Base-by-base conservation (phyloP, 2,888 invertebrate genomes). In the Athetis lepigone region DNA sequence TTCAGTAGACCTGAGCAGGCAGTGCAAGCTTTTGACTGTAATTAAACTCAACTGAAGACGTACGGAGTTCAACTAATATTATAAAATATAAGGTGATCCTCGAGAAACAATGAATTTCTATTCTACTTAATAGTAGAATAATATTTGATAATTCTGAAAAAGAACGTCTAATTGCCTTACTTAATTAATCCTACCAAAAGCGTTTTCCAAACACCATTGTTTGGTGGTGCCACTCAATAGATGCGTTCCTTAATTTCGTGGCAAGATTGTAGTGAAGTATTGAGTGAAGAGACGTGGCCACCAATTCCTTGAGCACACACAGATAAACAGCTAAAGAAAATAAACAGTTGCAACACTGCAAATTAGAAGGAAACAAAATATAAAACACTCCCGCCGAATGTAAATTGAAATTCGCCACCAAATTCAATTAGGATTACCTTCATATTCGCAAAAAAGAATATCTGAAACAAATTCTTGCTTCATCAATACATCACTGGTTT, bases 381-480 rank as follows among this genome's bases (percentile, higher is more conserved):
- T 75, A 81, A 80, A 76, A 71, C 73, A 75, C 75, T 72, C 72
- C 59, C 64, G 69, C 70, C 75, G 71, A 78, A 79, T 79, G 81
- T 75, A 85, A 87, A 82, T 85, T 82, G 77, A 81, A 79, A 84
- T 81, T 77, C 74, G 77, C 65, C 68, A 64, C 73, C 70, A 71
- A 83, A 86, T 84, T 83, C 85, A 83, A 84, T 86, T 85, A 80
- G 82, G 85, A 84, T 85, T 86, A 85, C 79, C 75, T 80, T 77
- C 75, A 79, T 75, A 79, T 78, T 81, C 61, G 59, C 70, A 77
- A 81, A 79, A 82, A 80, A 79, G 75, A 69, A 67, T 71, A 68
- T 54, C 36, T 49, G 63, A 78, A 77, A 77, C 69, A 75, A 82
- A 79, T 75, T 77, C 73, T 68, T 81, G 70, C 76, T 70, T 72